Percentiles rank a stretch among this genome's conserved stretches.
Evolutionary conservation across 37 sponge, comb jelly and placozoan species (phyloP).

Genomic region (Ephydatia muelleri): DNA sequence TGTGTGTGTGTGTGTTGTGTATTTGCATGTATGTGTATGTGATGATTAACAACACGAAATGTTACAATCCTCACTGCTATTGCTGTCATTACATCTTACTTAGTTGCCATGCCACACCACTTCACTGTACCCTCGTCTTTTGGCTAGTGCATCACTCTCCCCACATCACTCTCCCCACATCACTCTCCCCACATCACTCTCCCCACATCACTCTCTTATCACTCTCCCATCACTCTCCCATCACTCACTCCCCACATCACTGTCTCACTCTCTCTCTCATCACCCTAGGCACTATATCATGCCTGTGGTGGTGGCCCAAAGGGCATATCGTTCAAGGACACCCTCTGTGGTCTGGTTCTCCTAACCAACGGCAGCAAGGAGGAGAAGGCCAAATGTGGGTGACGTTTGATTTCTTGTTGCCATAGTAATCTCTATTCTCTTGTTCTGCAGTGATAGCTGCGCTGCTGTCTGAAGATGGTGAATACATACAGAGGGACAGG

Average conservation of each 20-base stretch:
- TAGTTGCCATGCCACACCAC: too few relatives aligned
- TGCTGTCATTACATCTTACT: too few relatives aligned
- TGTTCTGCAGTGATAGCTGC: constrained; percentile 31
- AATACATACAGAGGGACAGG: constrained; percentile 20
- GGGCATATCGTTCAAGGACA: constrained; percentile 79
- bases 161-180: not conserved
- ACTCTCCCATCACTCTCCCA: not conserved
- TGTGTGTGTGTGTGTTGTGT: too few relatives aligned
- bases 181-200: not conserved
- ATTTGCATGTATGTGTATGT: too few relatives aligned
- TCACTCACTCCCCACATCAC: not conserved
- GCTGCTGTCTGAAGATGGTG: constrained; percentile 47
- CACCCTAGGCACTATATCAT: constrained; percentile 57
- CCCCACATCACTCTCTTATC: not conserved
- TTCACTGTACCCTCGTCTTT: not conserved
- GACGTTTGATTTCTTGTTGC: too few relatives aligned
- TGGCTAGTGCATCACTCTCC: not conserved
- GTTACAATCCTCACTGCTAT: too few relatives aligned
- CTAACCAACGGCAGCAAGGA: constrained; percentile 60
- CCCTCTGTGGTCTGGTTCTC: constrained; percentile 81
- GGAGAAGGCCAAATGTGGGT: constrained; percentile 81
- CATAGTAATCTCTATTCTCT: not conserved
- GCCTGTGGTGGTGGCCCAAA: constrained; percentile 72
- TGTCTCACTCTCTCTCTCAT: not conserved
- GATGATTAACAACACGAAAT: too few relatives aligned